Evolutionary conservation across 2,797 vertebrate genomes (phyloP), one percentile per base, ranked within the genome.

Genomic region (Crocodylus rhombifer): DNA sequence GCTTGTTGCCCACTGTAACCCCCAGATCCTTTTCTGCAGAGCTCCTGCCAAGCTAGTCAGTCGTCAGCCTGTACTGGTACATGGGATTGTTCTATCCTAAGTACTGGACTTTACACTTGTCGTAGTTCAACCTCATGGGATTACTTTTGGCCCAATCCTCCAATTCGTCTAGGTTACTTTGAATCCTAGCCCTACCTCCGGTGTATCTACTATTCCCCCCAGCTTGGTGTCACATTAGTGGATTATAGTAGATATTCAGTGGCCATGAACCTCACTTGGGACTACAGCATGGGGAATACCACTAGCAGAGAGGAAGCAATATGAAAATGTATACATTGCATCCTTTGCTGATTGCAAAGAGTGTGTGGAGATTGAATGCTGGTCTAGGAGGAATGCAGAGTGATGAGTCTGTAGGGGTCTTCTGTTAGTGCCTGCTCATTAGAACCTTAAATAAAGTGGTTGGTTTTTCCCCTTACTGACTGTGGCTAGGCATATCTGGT

Each of bases 401-500:
- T 36, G 30, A 23, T 14, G 51, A 42, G 64, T 85, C 64, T 73
- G 57, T 91, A 82, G n/a, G 58, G 20, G 33, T 90, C 42, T 42
- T 36, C 33, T 36, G 33, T 51, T 14, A 73, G 36, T 14, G 33
- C 33, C 67, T 73, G 64, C 20, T 26, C 57, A 16, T 23, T 60
- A 25, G 26, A 79, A 62, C 58, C 84, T 64, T 33, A 80, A 89
- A 64, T n/a, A 61, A 62, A 78, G 60, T 25, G 36, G 36, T 58
- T 77, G 55, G 57, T 62, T 87, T 51, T 93, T 73, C 42, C 90
- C 82, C 42, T 79, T 85, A 5, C 1, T 58, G 94, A 8, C 86
- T 95, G 23, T 58, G 30, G 36, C 30, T 30, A 20, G 30, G 33
- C 65, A 33, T 51, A 97, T 94, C 25, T 92, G 83, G 95, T 96